Percentiles rank a stretch among this genome's conserved stretches.
Conservation (phyloP, 2,113 vertebrate genomes). For the Neofelis nebulosa region DNA sequence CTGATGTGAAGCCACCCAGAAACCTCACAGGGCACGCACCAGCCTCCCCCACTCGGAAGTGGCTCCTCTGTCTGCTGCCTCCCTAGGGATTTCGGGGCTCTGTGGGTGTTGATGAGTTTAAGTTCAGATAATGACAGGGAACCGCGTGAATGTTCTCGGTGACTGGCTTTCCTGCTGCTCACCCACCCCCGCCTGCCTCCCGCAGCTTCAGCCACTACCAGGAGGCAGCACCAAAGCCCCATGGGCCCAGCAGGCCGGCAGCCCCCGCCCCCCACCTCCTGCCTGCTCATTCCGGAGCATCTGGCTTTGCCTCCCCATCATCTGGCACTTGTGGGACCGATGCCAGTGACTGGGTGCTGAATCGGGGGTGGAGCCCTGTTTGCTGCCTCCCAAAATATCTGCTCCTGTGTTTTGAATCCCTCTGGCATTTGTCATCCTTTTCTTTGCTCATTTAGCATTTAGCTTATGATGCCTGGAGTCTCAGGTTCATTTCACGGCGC, state of each 20-base stretch:
- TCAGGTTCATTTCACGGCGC: neutral
- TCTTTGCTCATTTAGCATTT: conserved; percentile 50
- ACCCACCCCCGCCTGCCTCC: conserved; percentile 44
- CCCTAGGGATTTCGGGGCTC: neutral
- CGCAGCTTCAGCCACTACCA: neutral
- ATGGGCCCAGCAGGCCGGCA: neutral
- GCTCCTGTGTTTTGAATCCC: conserved; percentile 45
- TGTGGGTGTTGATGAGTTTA: conserved; percentile 23
- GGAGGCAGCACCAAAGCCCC: neutral
- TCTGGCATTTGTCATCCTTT: conserved; percentile 45
- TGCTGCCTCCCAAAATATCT: conserved; percentile 59
- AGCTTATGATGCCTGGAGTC: neutral
- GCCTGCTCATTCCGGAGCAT: conserved; percentile 37
- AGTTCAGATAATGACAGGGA: conserved; percentile 49
- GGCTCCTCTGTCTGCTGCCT: conserved; percentile 15
- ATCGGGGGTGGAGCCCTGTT: neutral
- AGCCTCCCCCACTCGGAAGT: neutral
- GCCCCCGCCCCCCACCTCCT: conserved; percentile 21
- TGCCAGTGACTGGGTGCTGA: conserved; percentile 28
- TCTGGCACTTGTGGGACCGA: conserved; percentile 40
- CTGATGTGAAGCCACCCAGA: neutral
- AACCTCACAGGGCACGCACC: neutral
- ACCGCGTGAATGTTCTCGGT: neutral
- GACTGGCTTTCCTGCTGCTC: neutral
- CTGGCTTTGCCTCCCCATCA: conserved; percentile 67